These are phyloP conservation scores for Apamea crenata DNA, from an alignment of 2,888 invertebrate genomes.

Conservation along the genomic window DNA sequence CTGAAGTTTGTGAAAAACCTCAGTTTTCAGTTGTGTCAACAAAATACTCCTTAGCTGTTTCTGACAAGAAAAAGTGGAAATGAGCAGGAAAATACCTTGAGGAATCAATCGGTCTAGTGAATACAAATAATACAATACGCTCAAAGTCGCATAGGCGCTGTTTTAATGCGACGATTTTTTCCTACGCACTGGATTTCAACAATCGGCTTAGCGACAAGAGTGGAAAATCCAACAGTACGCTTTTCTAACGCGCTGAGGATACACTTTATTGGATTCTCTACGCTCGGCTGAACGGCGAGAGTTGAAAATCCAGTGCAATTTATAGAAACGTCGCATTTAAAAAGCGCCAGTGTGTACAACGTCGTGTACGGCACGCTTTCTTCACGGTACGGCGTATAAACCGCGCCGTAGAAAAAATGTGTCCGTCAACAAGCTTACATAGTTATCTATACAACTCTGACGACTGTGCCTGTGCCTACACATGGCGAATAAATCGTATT, in stretches of 20 bases:
- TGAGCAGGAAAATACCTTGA: neutral
- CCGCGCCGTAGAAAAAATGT: neutral
- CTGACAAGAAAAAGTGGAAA: neutral
- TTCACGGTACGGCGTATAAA: neutral
- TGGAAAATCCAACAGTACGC: neutral
- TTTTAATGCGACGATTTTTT: neutral
- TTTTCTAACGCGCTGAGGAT: neutral
- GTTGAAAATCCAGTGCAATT: neutral
- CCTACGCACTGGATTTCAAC: neutral
- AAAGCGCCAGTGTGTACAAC: neutral
- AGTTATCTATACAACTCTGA: neutral
- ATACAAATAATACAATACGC: constrained; percentile 20
- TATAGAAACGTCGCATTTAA: neutral
- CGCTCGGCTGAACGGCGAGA: neutral
- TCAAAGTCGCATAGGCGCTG: neutral
- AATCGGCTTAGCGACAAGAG: neutral
- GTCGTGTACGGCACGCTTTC: too few species aligned
- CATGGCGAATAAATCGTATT: neutral
- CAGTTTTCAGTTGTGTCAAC: constrained; percentile 18
- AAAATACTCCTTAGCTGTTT: constrained; percentile 8
- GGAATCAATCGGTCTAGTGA: neutral
- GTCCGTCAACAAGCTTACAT: neutral
- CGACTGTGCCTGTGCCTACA: neutral
- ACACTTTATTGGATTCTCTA: neutral
- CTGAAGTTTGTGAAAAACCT: neutral